Conservation (phyloP, 2,888 invertebrate genomes). For the Hirtodrosophila confusa region DNA sequence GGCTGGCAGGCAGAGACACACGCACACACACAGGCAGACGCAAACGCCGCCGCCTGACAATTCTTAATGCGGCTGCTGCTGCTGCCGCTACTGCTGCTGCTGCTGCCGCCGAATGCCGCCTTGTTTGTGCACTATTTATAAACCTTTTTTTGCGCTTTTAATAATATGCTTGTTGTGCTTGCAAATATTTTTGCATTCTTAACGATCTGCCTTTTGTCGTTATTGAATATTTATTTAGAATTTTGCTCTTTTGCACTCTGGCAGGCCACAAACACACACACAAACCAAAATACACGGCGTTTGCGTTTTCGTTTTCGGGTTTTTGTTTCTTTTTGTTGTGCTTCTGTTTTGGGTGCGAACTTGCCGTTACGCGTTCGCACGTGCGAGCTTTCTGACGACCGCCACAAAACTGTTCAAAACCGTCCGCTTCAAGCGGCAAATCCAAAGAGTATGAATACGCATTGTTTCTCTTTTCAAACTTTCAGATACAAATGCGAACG, state of each 20-base stretch:
- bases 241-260: slow-evolving; percentile 45
- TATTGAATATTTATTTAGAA: slow-evolving; percentile 68
- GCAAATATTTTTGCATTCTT: slow-evolving; percentile 58
- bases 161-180: slow-evolving; percentile 46
- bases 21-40: slow-evolving; percentile 38
- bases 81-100: slow-evolving; percentile 35
- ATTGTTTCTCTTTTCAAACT: slow-evolving; percentile 53
- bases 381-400: slow-evolving; percentile 73
- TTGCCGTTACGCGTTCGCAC: slow-evolving; percentile 64
- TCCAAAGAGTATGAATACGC: slow-evolving; percentile 49
- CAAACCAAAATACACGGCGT: slow-evolving; percentile 50
- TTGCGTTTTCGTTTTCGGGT: slow-evolving; percentile 44
- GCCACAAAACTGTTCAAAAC: slow-evolving; percentile 54
- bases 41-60: slow-evolving; percentile 63
- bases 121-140: slow-evolving; percentile 77
- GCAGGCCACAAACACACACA: slow-evolving; percentile 7
- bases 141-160: slow-evolving; percentile 54
- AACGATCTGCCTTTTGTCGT: slow-evolving; percentile 51
- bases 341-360: slow-evolving; percentile 39
- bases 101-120: slow-evolving; percentile 32
- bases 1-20: slow-evolving; percentile 27
- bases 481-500: slow-evolving; percentile 46
- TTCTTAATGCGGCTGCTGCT: slow-evolving; percentile 60
- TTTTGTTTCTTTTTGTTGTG: slow-evolving; percentile 25
- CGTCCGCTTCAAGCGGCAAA: slow-evolving; percentile 55